These are phyloP conservation scores for Pyrocoelia pectoralis DNA, from an alignment of 2,888 invertebrate species.

Conservation along the genomic window DNA sequence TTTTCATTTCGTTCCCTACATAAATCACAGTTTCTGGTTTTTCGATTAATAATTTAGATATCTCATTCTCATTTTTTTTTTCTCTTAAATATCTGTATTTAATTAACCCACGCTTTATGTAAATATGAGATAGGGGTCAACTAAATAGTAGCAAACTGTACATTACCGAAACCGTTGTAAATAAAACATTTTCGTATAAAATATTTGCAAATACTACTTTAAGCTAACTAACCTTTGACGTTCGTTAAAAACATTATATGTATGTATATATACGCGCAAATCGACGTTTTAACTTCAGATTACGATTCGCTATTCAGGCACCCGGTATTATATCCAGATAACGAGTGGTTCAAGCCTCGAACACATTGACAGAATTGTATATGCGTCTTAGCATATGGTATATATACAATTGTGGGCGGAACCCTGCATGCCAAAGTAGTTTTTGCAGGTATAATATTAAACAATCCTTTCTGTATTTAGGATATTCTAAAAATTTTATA, in stretches of 20 bases:
- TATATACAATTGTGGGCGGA: too few species aligned
- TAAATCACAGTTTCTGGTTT: background rate
- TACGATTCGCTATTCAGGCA: too few species aligned
- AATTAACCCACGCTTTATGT: conserved; percentile 25
- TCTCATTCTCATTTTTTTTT: background rate
- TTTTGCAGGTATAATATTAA: too few species aligned
- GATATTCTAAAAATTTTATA: too few species aligned
- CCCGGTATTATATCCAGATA: too few species aligned
- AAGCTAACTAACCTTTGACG: conserved; percentile 40
- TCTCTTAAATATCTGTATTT: background rate
- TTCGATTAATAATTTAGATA: conserved; percentile 1
- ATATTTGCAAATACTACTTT: conserved; percentile 13
- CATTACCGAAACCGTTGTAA: conserved; percentile 21
- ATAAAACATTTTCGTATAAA: conserved; percentile 20
- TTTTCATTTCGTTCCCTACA: background rate
- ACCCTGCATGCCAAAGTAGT: too few species aligned
- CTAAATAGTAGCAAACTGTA: conserved; percentile 25
- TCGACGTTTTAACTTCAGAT: too few species aligned
- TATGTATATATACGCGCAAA: too few species aligned
- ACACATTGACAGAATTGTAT: too few species aligned
- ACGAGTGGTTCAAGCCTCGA: too few species aligned
- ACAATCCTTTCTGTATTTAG: too few species aligned
- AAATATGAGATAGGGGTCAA: conserved; percentile 23
- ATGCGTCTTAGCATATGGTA: too few species aligned
- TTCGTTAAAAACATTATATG: conserved; percentile 40